phyloP scores from a whole-genome alignment of 2,888 invertebrate species.

The Thyatira batis region DNA sequence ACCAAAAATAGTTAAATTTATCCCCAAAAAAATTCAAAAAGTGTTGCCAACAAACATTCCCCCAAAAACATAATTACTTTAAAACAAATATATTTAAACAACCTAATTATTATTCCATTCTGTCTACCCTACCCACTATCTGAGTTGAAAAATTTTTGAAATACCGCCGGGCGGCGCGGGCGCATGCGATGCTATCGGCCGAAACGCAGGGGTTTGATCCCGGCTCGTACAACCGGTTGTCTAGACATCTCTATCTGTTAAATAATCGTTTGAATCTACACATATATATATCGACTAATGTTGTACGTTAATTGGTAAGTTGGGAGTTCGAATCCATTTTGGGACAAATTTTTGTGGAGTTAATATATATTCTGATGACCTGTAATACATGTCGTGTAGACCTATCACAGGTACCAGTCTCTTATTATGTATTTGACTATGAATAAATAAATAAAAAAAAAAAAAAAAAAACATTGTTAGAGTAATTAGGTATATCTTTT shows the following conservation, averaged over 20 bases:
- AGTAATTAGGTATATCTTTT: no score
- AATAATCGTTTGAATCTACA: neutral
- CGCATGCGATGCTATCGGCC: conserved; percentile 42
- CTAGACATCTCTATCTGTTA: conserved; percentile 39
- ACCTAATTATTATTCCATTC: conserved; percentile 16
- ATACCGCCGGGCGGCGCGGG: conserved; percentile 31
- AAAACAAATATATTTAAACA: neutral
- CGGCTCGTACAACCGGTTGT: conserved; percentile 25
- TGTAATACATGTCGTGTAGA: no score
- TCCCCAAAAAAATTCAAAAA: no score
- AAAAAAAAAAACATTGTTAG: no score
- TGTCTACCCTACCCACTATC: conserved; percentile 45
- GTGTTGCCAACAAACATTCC: neutral
- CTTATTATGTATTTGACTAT: no score
- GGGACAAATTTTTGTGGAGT: no score
- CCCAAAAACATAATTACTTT: neutral
- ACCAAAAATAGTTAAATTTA: no score
- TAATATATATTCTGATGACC: no score
- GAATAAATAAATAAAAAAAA: no score
- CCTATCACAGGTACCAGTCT: no score
- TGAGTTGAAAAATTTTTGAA: conserved; percentile 54
- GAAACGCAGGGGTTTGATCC: conserved; percentile 30
- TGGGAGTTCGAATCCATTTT: no score
- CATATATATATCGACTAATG: neutral
- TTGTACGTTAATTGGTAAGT: conserved; percentile 1